Evolutionary conservation across 1,140 invertebrate species (phyloP).

Genomic region (Drosophila sproati): DNA sequence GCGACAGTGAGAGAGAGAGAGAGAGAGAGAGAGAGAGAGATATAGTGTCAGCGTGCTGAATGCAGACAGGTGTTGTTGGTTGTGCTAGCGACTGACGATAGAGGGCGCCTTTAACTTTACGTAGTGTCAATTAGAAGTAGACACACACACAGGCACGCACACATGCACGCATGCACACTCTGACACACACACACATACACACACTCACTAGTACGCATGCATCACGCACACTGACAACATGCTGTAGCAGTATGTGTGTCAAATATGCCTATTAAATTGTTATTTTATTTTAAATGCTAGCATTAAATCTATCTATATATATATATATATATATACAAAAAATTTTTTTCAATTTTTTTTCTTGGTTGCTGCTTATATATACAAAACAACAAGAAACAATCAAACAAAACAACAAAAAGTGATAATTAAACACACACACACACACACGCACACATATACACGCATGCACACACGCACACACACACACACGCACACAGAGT

Average conservation of each 20-base stretch:
- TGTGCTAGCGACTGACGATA: conserved; percentile 11
- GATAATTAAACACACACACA: conserved; percentile 57
- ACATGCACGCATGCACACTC: conserved; percentile 16
- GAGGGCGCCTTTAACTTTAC: conserved; percentile 39
- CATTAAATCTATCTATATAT: conserved; percentile 59
- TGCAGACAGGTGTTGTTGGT: conserved; percentile 3
- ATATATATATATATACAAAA: conserved; percentile 20
- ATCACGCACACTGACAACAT: conserved; percentile 25
- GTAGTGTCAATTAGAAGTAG: conserved; percentile 11
- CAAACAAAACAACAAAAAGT: conserved; percentile 58
- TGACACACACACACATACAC: conserved; percentile 21
- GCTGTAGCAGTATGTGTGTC: conserved; percentile 49
- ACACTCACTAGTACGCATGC: conserved; percentile 38
- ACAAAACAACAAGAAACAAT: conserved; percentile 38
- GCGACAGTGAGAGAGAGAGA: conserved; percentile 14
- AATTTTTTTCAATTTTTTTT: conserved; percentile 48
- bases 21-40: conserved; percentile 16
- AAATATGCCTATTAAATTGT: conserved; percentile 74
- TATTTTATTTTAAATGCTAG: conserved; percentile 79
- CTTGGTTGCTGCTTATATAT: conserved; percentile 37
- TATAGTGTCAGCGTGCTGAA: background rate
- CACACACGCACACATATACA: conserved; percentile 26
- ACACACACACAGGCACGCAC: conserved; percentile 19
- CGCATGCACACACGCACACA: conserved; percentile 11
- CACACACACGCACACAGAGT: conserved; percentile 47